Evolutionary conservation across 35 echinoderm and acorn worm genomes (phyloP).

Genomic region (Lytechinus pictus): DNA sequence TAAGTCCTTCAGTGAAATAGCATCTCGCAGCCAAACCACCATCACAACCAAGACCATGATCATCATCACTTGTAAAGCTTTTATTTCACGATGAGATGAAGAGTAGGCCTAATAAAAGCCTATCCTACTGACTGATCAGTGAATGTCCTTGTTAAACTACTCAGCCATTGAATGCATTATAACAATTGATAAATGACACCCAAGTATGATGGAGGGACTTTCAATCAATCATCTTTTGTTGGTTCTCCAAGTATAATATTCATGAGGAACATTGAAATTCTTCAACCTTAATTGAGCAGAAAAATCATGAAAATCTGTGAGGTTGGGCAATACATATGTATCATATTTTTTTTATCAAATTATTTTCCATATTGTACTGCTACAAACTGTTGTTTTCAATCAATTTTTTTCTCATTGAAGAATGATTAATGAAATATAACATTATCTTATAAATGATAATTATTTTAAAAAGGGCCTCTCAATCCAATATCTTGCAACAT

Average conservation of each 20-base stretch:
- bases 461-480: too few relatives aligned
- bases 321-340: background rate
- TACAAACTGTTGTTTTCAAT: too few relatives aligned
- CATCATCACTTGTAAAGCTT: background rate
- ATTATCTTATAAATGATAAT: too few relatives aligned
- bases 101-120: background rate
- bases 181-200: slow-evolving; percentile 7
- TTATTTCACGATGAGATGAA: background rate
- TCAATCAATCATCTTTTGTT: background rate
- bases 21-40: background rate
- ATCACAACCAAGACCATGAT: background rate
- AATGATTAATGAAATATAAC: too few relatives aligned
- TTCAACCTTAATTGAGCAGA: background rate
- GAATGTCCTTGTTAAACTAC: background rate
- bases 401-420: too few relatives aligned
- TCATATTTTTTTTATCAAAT: background rate
- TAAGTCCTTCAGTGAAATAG: background rate
- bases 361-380: too few relatives aligned
- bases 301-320: background rate
- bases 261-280: background rate
- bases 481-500: too few relatives aligned
- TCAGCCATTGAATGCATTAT: slow-evolving; percentile 3
- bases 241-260: background rate
- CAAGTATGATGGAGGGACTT: background rate
- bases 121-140: background rate